A percentile compares a stretch with the other conserved stretches of the same genome.
phyloP scores from a whole-genome alignment of 2,113 vertebrate genomes.

The Rhizomys pruinosus region DNA sequence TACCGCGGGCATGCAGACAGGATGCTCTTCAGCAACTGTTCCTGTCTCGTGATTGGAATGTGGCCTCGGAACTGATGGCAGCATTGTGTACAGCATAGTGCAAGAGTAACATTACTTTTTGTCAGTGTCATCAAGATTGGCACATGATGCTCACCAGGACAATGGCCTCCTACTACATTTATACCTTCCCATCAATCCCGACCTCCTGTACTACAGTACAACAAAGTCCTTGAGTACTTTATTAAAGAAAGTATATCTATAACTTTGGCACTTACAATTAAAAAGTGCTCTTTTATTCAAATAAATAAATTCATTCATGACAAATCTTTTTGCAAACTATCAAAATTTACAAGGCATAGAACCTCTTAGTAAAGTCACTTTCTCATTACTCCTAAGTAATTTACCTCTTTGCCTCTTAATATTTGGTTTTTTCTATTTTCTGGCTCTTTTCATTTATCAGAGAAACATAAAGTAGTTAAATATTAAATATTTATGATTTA shows the following conservation, averaged over 20 bases:
- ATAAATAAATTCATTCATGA: neutral
- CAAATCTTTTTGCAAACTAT: neutral
- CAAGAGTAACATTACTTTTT: slow-evolving; percentile 88
- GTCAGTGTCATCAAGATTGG: slow-evolving; percentile 96
- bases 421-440: neutral
- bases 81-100: slow-evolving; percentile 98
- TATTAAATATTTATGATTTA: slow-evolving; percentile 42
- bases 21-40: slow-evolving; percentile 95
- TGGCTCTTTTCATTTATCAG: neutral
- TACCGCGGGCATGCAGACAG: slow-evolving; percentile 95
- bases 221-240: neutral
- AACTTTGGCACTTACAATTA: neutral
- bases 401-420: neutral
- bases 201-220: slow-evolving; percentile 49
- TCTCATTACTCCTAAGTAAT: slow-evolving; percentile 11
- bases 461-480: slow-evolving; percentile 22
- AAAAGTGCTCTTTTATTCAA: slow-evolving; percentile 27
- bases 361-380: slow-evolving; percentile 20
- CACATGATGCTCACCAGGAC: slow-evolving; percentile 91
- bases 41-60: slow-evolving; percentile 96
- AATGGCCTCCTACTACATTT: neutral
- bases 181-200: neutral
- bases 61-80: slow-evolving; percentile 96
- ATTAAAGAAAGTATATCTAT: neutral
- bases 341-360: neutral